Evolutionary conservation across 2,797 vertebrate species (phyloP), one percentile per base, ranked within the genome.

Genomic region (Ibycter americanus): DNA sequence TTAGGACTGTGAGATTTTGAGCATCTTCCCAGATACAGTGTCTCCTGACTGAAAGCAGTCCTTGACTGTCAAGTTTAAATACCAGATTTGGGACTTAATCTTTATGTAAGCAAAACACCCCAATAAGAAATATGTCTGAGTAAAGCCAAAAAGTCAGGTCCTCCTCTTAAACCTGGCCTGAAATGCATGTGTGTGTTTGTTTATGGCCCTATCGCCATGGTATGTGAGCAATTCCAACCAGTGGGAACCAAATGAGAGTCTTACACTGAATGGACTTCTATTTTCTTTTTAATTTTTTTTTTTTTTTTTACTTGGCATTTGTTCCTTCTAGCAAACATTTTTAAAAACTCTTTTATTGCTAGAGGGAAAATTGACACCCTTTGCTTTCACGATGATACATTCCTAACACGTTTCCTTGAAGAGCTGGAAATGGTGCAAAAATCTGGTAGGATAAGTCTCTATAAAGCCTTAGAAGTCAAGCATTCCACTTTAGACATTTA

Each of bases 361-460:
- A 86, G 91, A 96, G 87, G 94, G 93, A 96, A 98, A 97, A 98
- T 97, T 96, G 78, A 96, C 95, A 97, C 96, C 90, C 94, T 96
- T 97, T 96, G 96, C 96, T 96, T 89, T 97, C 96, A 97, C 93
- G 96, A 97, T 96, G 96, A 97, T 97, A 97, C 89, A 94, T 96
- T 95, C 94, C 93, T 95, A 96, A 96, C 90, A 96, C 90, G 89
- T 98, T 96, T 93, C 93, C 95, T 97, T 97, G 93, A 96, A 89
- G 94, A 93, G 86, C 91, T 97, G 88, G 93, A 97, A 96, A 96
- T 68, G 90, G 83, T 95, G 96, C 90, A 96, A 95, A 97, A 97
- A 95, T 97, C 88, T 92, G 92, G 97, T 96, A 87, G 96, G 96
- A 96, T 97, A 97, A 97, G 96, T 96, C 95, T 96, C 95, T 95